Conservation (phyloP, 1,140 invertebrate genomes). For the Hylaeus volcanicus region DNA sequence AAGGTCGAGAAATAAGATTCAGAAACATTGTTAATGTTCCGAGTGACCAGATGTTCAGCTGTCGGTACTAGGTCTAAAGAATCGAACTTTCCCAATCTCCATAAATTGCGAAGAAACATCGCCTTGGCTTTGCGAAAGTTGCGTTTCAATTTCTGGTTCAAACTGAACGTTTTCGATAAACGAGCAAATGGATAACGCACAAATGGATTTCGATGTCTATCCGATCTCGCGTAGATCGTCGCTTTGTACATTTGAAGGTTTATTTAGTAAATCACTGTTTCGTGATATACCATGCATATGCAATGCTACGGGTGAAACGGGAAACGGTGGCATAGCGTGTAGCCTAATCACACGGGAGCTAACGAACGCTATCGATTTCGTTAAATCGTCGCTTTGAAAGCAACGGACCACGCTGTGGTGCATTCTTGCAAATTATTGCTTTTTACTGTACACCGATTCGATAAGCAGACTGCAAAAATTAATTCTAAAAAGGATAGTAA, state of each 20-base stretch:
- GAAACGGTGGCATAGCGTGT: background rate
- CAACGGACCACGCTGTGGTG: background rate
- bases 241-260: constrained; percentile 10
- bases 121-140: background rate
- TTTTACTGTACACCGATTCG: background rate
- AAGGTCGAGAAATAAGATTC: too few species aligned
- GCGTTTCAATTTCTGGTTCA: constrained; percentile 19
- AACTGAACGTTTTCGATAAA: constrained; percentile 28
- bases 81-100: background rate
- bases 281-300: background rate
- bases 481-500: background rate
- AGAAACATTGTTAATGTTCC: too few species aligned
- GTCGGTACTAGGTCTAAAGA: background rate
- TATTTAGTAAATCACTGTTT: constrained; percentile 20
- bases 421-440: background rate
- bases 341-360: constrained; percentile 4
- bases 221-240: constrained; percentile 15
- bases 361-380: constrained; percentile 28
- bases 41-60: too few species aligned
- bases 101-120: too few species aligned
- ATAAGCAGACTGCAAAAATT: background rate
- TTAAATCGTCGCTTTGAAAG: background rate
- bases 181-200: constrained; percentile 32
- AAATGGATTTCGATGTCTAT: constrained; percentile 10
- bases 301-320: background rate